These are phyloP conservation scores for Gallinago stenura DNA, from an alignment of 2,797 vertebrate genomes.

Conservation along the genomic window DNA sequence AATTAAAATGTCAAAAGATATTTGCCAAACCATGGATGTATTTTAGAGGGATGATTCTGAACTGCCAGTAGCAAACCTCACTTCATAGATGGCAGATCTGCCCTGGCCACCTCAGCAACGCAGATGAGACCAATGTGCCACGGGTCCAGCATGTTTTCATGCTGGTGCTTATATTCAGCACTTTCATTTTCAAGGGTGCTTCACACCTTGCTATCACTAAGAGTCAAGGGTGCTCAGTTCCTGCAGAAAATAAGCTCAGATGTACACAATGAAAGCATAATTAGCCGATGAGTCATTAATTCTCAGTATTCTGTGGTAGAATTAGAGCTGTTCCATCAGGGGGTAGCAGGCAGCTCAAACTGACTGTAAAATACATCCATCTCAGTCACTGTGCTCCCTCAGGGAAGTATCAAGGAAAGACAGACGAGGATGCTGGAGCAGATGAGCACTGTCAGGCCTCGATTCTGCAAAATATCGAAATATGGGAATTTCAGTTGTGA, in stretches of 20 bases:
- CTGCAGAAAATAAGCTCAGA: constrained; percentile 10
- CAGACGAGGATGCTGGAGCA: background rate
- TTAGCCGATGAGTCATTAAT: constrained; percentile 37
- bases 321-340: background rate
- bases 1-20: background rate
- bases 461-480: background rate
- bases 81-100: background rate
- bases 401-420: background rate
- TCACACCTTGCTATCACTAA: background rate
- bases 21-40: background rate
- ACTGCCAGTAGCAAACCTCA: background rate
- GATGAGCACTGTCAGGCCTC: background rate
- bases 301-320: constrained; percentile 21
- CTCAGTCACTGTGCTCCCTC: background rate
- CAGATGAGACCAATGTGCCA: background rate
- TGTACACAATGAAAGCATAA: background rate
- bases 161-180: background rate
- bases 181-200: constrained; percentile 22
- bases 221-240: background rate
- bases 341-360: constrained; percentile 4
- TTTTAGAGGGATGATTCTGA: background rate
- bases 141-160: background rate
- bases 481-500: background rate
- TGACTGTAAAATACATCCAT: constrained; percentile 13
- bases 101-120: background rate